Base-by-base conservation (phyloP, 2,113 vertebrate species). In the Pogonocichla stellata region DNA sequence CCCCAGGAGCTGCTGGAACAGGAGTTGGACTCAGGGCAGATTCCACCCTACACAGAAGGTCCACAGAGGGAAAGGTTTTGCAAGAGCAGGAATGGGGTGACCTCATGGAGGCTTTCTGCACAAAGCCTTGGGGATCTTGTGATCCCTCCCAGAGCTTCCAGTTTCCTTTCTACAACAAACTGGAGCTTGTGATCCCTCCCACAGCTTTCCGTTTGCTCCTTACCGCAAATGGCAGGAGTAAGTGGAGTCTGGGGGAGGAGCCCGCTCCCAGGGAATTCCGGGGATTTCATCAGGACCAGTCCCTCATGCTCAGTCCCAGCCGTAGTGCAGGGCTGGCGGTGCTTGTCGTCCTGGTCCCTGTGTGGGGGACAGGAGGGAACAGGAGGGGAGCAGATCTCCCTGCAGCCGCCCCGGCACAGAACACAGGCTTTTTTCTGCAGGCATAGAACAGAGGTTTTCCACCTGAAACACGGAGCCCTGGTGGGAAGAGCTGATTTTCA, bases 391-490 rank as follows among this genome's bases (percentile, higher is more conserved):
- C 2, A 1, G 22, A 17, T 58, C 23, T 23, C 48, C 24, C 16
- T 14, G 38, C 33, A 56, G 70, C 57, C 29, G 17, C 42, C 24
- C 45, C 6, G 6, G 5, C 48, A 22, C 23, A 34, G 54, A 24
- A 1, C 1, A 10, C 43, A 8, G 38, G 8, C 54, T 89, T 51
- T 48, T 48, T 48, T 24, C 47, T 48, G 47, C 19, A 10, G 31
- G 38, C 54, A 19, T 15, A 34, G 54, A 24, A 1, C 1, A 8
- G 53, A 8, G 38, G 9, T 64, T 84, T 91, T 42, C 19, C 38
- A 5, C 0, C 14, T 2, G 17, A 17, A 5, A 3, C 3, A 0
- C 31, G 19, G 26, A 18, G 28, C 18, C 50, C 19, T 0, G 1
- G 0, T 0, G 38, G 47, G 2, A n/a, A 14, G 33, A 14, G 51